phyloP scores from a whole-genome alignment of 1,140 invertebrate genomes.

The Formica selysi region DNA sequence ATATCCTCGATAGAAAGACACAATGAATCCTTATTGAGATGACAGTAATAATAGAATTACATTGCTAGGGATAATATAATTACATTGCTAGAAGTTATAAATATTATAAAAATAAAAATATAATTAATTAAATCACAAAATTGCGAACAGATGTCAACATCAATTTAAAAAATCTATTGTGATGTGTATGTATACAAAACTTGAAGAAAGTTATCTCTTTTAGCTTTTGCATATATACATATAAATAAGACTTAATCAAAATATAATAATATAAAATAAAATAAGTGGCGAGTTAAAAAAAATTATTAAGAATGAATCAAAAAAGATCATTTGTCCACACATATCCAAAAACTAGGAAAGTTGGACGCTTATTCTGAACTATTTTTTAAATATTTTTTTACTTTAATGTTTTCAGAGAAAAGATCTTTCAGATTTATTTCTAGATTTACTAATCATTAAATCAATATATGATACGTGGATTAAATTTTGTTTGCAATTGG shows the following conservation, averaged over 20 bases:
- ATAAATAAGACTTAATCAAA: background rate
- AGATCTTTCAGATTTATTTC: background rate
- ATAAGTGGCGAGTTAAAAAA: background rate
- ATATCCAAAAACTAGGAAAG: background rate
- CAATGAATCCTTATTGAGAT: background rate
- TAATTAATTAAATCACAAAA: background rate
- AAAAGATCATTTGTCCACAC: background rate
- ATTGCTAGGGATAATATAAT: background rate
- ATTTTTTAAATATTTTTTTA: background rate
- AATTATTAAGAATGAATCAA: conserved; percentile 5
- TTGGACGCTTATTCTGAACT: background rate
- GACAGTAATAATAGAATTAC: background rate
- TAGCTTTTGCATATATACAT: background rate
- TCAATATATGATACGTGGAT: background rate
- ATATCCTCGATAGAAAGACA: background rate
- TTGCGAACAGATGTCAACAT: background rate
- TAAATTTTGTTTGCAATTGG: background rate
- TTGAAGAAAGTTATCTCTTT: background rate
- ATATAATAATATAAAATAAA: background rate
- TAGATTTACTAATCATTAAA: background rate
- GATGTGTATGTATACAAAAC: background rate
- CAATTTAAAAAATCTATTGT: background rate
- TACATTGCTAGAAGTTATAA: background rate
- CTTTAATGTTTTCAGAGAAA: background rate
- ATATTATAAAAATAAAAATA: no score